Evolutionary conservation across 2,113 vertebrate species (phyloP).

Genomic region (Thamnophis sirtalis): DNA sequence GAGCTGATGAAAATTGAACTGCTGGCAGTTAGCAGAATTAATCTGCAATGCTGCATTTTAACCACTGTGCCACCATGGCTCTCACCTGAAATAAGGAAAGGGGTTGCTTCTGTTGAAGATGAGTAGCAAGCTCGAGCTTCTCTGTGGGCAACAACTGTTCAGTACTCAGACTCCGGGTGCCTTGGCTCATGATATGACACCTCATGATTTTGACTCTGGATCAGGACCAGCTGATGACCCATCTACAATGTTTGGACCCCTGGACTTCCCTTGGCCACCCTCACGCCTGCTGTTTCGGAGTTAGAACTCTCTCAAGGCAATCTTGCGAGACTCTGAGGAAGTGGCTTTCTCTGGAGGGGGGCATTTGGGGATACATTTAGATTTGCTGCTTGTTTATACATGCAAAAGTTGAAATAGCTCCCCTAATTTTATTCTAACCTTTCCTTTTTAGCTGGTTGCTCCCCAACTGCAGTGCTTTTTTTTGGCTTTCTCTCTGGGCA

Average conservation of each 20-base stretch:
- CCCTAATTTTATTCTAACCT: neutral
- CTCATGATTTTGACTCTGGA: neutral
- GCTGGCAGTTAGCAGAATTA: neutral
- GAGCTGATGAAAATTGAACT: neutral
- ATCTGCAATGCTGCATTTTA: neutral
- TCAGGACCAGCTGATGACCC: neutral
- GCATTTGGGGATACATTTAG: neutral
- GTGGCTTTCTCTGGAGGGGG: neutral
- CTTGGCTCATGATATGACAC: neutral
- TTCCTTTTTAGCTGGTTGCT: neutral
- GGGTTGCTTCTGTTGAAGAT: neutral
- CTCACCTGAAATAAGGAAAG: neutral
- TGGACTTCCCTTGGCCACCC: neutral
- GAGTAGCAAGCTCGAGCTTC: neutral
- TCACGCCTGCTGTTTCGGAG: neutral
- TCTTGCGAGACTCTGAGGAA: neutral
- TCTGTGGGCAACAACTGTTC: neutral
- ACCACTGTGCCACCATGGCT: neutral
- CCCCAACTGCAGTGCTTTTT: neutral
- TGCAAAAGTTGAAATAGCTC: neutral
- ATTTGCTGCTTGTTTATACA: neutral
- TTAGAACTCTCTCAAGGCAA: neutral
- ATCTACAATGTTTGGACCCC: neutral
- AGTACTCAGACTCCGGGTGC: neutral
- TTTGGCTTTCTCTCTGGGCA: neutral